Conservation (phyloP, 2,888 invertebrate species). For the Cosmopolites sordidus region DNA sequence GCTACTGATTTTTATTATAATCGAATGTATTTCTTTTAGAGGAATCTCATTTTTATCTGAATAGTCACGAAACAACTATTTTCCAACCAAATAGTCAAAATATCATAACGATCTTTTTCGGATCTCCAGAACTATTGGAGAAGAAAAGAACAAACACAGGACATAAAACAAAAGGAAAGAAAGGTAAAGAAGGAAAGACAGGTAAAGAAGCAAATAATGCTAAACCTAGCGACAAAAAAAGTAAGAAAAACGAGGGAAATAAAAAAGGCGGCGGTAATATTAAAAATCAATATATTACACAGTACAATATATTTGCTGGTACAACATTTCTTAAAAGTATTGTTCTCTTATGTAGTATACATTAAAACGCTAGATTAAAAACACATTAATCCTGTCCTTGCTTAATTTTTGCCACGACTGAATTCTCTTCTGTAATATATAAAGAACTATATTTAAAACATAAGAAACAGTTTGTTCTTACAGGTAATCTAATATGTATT, state of each 20-base stretch:
- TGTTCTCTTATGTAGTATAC: slow-evolving; percentile 28
- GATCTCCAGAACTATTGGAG: slow-evolving; percentile 22
- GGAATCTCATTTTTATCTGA: slow-evolving; percentile 24
- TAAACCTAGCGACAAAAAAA: slow-evolving; percentile 8
- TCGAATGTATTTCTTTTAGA: slow-evolving; percentile 23
- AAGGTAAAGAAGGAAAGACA: not conserved
- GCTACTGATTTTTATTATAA: no score
- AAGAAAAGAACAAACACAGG: slow-evolving; percentile 9
- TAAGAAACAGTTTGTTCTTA: no score
- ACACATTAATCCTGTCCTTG: no score
- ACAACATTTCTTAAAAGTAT: slow-evolving; percentile 28
- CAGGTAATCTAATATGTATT: no score
- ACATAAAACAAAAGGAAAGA: slow-evolving; percentile 8
- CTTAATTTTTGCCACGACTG: no score
- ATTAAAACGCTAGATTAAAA: no score
- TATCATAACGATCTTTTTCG: slow-evolving; percentile 27
- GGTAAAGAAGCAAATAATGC: slow-evolving; percentile 3
- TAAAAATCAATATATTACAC: slow-evolving; percentile 25
- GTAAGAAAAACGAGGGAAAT: slow-evolving; percentile 13
- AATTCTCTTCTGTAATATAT: slow-evolving; percentile 7
- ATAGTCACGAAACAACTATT: slow-evolving; percentile 14
- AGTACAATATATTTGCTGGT: slow-evolving; percentile 29
- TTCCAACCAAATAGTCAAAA: slow-evolving; percentile 19
- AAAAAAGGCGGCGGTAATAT: slow-evolving; percentile 8
- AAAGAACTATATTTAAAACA: not conserved